Evolutionary conservation across 2,113 vertebrate genomes (phyloP).

Genomic region (Tapirus terrestris): DNA sequence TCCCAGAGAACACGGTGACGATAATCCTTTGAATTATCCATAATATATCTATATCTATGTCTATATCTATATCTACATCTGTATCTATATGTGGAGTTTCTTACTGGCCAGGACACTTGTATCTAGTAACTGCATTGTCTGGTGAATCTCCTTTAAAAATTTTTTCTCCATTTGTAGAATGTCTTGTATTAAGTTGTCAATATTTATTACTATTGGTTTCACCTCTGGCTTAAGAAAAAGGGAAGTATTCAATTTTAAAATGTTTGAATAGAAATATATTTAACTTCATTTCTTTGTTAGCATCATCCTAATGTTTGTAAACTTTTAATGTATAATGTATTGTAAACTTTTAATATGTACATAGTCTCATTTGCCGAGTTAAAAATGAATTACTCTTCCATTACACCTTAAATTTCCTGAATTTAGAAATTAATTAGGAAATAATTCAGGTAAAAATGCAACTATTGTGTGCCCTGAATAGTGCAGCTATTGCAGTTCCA

Average conservation of each 20-base stretch:
- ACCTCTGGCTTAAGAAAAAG: slow-evolving; percentile 27
- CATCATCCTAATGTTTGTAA: not conserved
- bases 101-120: not conserved
- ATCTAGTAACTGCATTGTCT: not conserved
- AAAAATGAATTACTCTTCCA: not conserved
- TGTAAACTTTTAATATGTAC: not conserved
- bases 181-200: not conserved
- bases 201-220: slow-evolving; percentile 24
- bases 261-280: not conserved
- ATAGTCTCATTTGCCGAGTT: not conserved
- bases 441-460: slow-evolving; percentile 2
- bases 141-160: not conserved
- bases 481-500: not conserved
- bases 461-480: not conserved
- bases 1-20: not conserved
- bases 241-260: not conserved
- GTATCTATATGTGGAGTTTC: not conserved
- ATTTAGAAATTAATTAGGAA: not conserved
- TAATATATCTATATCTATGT: not conserved
- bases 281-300: slow-evolving; percentile 26
- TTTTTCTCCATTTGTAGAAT: not conserved
- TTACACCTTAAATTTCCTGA: not conserved
- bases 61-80: not conserved
- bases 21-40: not conserved
- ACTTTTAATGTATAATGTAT: not conserved